Evolutionary conservation across 2,888 invertebrate species (phyloP).

Genomic region (Erebia aethiops): DNA sequence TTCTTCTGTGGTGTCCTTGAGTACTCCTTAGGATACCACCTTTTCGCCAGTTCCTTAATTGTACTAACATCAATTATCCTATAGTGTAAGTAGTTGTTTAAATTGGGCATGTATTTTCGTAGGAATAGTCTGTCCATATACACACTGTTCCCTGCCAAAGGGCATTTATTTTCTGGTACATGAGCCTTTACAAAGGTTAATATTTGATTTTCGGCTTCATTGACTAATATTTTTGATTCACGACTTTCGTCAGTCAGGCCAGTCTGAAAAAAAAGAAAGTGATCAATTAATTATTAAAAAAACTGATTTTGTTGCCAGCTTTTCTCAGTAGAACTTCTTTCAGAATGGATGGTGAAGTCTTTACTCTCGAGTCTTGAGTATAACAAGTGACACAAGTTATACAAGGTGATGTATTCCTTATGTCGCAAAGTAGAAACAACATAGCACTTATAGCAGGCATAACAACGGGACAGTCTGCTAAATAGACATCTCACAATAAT

Average conservation of each 20-base stretch:
- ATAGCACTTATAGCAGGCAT: no score
- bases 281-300: background rate
- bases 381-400: no score
- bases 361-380: no score
- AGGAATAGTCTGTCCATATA: conserved; percentile 94
- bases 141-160: conserved; percentile 94
- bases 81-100: conserved; percentile 93
- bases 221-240: conserved; percentile 85
- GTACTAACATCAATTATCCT: conserved; percentile 96
- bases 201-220: conserved; percentile 87
- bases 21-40: conserved; percentile 89
- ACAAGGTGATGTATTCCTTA: no score
- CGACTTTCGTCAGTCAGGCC: conserved; percentile 90
- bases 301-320: no score
- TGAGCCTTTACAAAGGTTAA: conserved; percentile 87
- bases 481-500: no score
- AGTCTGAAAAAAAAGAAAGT: conserved; percentile 81
- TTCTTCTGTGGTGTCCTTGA: conserved; percentile 84
- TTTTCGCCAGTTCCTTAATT: conserved; percentile 90
- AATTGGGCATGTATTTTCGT: conserved; percentile 89
- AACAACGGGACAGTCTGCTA: no score
- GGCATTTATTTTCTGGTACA: conserved; percentile 83
- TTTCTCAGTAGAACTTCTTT: no score
- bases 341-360: no score
- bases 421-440: no score